These are phyloP conservation scores for Heptranchias perlo DNA, from an alignment of 2,113 vertebrate species.

Conservation along the genomic window DNA sequence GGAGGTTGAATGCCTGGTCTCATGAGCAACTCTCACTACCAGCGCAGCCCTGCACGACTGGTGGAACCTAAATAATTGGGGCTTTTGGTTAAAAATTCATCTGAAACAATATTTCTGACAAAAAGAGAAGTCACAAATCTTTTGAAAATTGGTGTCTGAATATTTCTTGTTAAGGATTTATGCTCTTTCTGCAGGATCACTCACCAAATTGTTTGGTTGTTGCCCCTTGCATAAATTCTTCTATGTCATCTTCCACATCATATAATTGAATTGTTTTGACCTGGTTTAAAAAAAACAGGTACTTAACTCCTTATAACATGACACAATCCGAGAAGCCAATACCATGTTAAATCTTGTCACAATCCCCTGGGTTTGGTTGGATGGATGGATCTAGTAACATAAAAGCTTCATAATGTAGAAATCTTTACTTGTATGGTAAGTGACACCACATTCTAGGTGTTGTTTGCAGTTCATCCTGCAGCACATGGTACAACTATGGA, in stretches of 20 bases:
- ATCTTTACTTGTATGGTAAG: neutral
- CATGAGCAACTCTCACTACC: too few relatives aligned
- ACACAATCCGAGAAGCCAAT: neutral
- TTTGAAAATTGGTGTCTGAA: neutral
- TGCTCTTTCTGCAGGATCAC: neutral
- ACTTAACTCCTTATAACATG: neutral
- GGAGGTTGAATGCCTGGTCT: too few relatives aligned
- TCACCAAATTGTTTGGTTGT: constrained; percentile 14
- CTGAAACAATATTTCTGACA: too few relatives aligned
- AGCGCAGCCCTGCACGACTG: too few relatives aligned
- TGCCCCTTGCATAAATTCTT: constrained; percentile 19
- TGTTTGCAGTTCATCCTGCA: neutral
- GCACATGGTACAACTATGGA: neutral
- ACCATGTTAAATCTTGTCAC: neutral
- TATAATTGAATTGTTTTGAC: constrained; percentile 2
- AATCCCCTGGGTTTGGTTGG: neutral
- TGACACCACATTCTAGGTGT: neutral
- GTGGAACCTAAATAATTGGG: too few relatives aligned
- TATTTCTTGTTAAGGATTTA: neutral
- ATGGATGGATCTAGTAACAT: neutral
- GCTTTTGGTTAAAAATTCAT: too few relatives aligned
- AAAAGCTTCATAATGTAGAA: neutral
- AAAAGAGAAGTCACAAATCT: too few relatives aligned
- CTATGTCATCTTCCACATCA: constrained; percentile 30
- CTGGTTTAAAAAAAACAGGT: neutral